phyloP scores from a whole-genome alignment of 2,113 vertebrate genomes.

The Alligator sinensis region DNA sequence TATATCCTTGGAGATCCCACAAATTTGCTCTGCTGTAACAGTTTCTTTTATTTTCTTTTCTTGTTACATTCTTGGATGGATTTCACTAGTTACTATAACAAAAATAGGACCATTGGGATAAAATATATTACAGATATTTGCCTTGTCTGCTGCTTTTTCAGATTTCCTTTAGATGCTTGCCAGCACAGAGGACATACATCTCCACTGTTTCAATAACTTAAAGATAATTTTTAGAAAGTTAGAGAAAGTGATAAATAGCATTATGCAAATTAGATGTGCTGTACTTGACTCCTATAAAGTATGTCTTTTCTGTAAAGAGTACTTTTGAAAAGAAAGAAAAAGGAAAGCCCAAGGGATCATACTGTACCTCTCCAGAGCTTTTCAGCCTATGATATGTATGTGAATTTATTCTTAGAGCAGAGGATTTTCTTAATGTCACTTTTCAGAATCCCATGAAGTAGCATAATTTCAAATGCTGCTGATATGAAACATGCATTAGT shows the following conservation, averaged over 20 bases:
- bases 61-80: not conserved
- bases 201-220: not conserved
- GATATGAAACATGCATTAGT: accelerated
- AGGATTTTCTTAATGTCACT: not conserved
- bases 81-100: not conserved
- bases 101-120: not conserved
- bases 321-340: not conserved
- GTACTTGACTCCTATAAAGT: not conserved
- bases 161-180: not conserved
- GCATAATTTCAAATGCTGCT: not conserved
- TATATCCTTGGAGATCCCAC: not conserved
- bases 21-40: not conserved
- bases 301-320: not conserved
- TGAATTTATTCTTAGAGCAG: not conserved
- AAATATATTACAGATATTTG: not conserved
- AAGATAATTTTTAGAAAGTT: not conserved
- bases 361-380: not conserved
- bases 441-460: not conserved
- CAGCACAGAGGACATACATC: not conserved
- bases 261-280: not conserved
- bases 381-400: not conserved
- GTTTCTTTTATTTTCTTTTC: not conserved
- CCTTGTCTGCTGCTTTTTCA: not conserved
- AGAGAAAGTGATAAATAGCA: not conserved
- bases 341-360: not conserved